Base-by-base conservation (phyloP, 1,140 invertebrate species). In the Plectrocnemia conspersa region DNA sequence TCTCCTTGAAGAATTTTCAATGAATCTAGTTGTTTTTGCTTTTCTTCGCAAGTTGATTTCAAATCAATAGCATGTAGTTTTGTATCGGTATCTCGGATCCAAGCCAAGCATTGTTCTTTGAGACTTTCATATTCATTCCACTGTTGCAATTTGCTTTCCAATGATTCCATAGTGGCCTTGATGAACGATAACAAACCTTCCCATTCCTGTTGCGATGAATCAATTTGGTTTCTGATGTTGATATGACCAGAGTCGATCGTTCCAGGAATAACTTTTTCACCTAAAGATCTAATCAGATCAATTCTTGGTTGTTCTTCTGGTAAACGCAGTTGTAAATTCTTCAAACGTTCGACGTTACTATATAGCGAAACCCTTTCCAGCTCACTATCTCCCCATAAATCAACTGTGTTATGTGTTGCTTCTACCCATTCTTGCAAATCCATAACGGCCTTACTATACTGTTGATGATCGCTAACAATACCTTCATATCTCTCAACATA, bases 351-450 rank as follows among this genome's bases (percentile, higher is more conserved):
- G n/a, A 97, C 77, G 70, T 96, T 93, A 48, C 89, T 91, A 63
- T 91, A 88, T 13, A 97, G 75, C 1, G 89, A 88, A 10, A 93
- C 89, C 63, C 91, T 78, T 69, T 97, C 93, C 18, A 93, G 75
- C 55, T 90, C 88, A 2, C 83, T 77, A 68, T 97, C 92, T 4
- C 86, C 86, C 86, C 91, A 96, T 18, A 91, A 76, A 56, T 82
- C 79, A 0, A 95, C 82, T 0, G 89, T 89, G 64, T 89, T 90
- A 27, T 88, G 82, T 0, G 92, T 93, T 9, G 87, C 84, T 65
- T 91, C 88, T n/a, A 95, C 77, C 87, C 92, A 97, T 68, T 95
- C 91, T 58, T 88, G 84, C 11, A 88, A 82, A 62, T 94, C 89
- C 69, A 89, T 84, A 0, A 94, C 87, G 6, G 88, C 85, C 73